These are phyloP conservation scores for Phymanthus crucifer DNA, from an alignment of 92 coral and sea anemone species.

Conservation along the genomic window DNA sequence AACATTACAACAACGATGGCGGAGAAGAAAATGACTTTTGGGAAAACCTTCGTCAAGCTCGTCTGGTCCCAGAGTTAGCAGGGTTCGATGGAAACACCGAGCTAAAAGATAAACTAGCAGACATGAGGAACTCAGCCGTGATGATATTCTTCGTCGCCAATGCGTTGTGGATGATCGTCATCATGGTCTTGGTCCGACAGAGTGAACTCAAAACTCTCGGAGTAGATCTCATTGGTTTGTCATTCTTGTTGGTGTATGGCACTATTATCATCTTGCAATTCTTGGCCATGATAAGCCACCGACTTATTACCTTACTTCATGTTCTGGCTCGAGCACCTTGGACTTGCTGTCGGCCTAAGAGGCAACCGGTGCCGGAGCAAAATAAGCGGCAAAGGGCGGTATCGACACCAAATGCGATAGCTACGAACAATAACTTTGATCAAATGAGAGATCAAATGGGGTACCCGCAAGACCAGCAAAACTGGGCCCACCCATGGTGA, in stretches of 20 bases:
- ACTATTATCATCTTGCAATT: conserved; percentile 69
- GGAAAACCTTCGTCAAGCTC: conserved; percentile 72
- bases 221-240: conserved; percentile 74
- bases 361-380: too few species aligned
- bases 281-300: conserved; percentile 82
- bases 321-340: conserved; percentile 94
- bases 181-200: conserved; percentile 50
- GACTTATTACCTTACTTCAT: conserved; percentile 72
- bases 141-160: conserved; percentile 61
- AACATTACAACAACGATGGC: conserved; percentile 61
- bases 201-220: conserved; percentile 50
- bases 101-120: conserved; percentile 84
- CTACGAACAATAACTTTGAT: too few species aligned
- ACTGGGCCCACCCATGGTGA: too few species aligned
- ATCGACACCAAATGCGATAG: too few species aligned
- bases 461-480: too few species aligned
- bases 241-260: conserved; percentile 77
- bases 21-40: conserved; percentile 68
- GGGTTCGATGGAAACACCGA: conserved; percentile 80
- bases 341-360: conserved; percentile 29
- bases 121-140: conserved; percentile 68
- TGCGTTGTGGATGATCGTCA: conserved; percentile 74
- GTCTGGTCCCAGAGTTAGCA: conserved; percentile 80
- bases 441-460: too few species aligned
- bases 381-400: too few species aligned